Conservation (phyloP, 1,140 invertebrate species). For the Caenorhabditis briggsae region DNA sequence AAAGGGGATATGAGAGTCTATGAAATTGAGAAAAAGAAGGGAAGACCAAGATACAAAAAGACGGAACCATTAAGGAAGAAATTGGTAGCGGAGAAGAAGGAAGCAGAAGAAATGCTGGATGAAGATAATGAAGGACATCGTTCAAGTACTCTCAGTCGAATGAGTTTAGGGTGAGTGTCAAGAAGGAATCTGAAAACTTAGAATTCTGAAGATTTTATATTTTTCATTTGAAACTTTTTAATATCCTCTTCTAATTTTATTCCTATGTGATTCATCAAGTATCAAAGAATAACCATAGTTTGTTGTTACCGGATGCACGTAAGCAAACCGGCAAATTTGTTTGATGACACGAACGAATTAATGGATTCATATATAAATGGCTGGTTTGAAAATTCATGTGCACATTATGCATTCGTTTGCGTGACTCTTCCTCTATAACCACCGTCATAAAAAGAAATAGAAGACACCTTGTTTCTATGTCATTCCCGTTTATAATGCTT, state of each 20-base stretch:
- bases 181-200: too few relatives aligned
- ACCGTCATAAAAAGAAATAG: neutral
- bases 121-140: constrained; percentile 56
- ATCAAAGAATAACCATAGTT: neutral
- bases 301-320: constrained; percentile 47
- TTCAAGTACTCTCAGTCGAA: constrained; percentile 57
- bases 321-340: constrained; percentile 19
- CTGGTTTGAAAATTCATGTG: neutral
- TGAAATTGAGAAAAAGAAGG: constrained; percentile 59
- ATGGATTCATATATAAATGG: constrained; percentile 48
- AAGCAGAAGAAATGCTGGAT: constrained; percentile 54
- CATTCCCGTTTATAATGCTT: constrained; percentile 28
- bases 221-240: neutral
- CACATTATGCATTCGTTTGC: constrained; percentile 49
- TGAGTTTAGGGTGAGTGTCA: constrained; percentile 56
- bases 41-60: constrained; percentile 55
- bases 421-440: constrained; percentile 4
- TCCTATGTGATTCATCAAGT: constrained; percentile 8
- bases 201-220: neutral
- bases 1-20: constrained; percentile 63
- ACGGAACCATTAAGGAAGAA: constrained; percentile 45
- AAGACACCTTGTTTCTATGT: constrained; percentile 19
- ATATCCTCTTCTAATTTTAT: neutral
- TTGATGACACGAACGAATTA: constrained; percentile 50
- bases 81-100: constrained; percentile 45